Conservation (phyloP, 2,797 vertebrate species). For the Apogon hyalosoma region DNA sequence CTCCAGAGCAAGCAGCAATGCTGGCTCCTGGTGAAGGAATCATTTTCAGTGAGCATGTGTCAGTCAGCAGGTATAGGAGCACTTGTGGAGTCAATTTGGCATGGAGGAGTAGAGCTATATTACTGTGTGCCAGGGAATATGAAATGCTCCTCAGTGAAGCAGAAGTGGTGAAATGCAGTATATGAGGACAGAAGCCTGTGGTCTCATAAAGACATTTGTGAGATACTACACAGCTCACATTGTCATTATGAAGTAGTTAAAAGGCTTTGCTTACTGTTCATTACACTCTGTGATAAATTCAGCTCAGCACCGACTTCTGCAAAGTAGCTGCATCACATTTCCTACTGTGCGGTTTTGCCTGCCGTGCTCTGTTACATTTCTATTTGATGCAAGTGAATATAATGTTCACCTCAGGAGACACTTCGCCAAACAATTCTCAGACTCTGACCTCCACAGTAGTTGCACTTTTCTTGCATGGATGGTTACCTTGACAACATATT, state of each 20-base stretch:
- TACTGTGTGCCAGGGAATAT: constrained; percentile 81
- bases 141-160: constrained; percentile 80
- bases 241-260: constrained; percentile 51
- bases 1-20: constrained; percentile 73
- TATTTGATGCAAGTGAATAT: constrained; percentile 44
- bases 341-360: constrained; percentile 22
- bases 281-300: constrained; percentile 30
- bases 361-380: background rate
- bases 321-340: constrained; percentile 32
- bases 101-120: constrained; percentile 80
- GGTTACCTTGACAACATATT: constrained; percentile 76
- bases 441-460: constrained; percentile 47
- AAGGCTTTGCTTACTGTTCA: constrained; percentile 46
- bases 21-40: constrained; percentile 69
- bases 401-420: constrained; percentile 40
- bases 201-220: constrained; percentile 57
- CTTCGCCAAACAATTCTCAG: constrained; percentile 43
- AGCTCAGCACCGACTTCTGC: constrained; percentile 15
- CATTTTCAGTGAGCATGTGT: constrained; percentile 74
- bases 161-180: constrained; percentile 76
- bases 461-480: constrained; percentile 59
- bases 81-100: constrained; percentile 85
- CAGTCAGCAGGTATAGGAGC: constrained; percentile 73
- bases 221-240: constrained; percentile 46
- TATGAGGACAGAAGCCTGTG: constrained; percentile 73